Percentiles rank a stretch among this genome's conserved stretches.
These are phyloP conservation scores for Scortum barcoo DNA, from an alignment of 2,113 vertebrate genomes.

Conservation along the genomic window DNA sequence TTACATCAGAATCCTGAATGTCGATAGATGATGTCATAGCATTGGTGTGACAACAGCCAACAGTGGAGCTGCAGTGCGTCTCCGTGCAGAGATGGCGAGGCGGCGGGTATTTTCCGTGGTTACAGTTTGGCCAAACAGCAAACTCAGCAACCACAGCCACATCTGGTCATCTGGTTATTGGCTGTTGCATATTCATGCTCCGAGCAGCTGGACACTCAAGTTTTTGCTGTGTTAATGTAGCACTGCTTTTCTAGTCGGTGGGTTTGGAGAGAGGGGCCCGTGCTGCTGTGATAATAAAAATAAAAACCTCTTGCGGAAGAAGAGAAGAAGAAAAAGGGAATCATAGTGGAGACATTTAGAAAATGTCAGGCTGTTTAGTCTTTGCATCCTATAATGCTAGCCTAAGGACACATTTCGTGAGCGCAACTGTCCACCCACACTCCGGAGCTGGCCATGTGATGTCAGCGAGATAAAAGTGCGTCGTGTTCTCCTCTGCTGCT, in stretches of 20 bases:
- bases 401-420: slow-evolving; percentile 67
- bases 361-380: slow-evolving; percentile 67
- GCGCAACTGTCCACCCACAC: slow-evolving; percentile 76
- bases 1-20: slow-evolving; percentile 34
- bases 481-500: slow-evolving; percentile 53
- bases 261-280: slow-evolving; percentile 23
- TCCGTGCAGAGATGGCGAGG: slow-evolving; percentile 52
- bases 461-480: slow-evolving; percentile 70
- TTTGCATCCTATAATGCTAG: slow-evolving; percentile 64
- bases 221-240: slow-evolving; percentile 51
- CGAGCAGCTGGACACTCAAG: slow-evolving; percentile 57
- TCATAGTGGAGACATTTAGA: slow-evolving; percentile 58
- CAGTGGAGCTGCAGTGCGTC: slow-evolving; percentile 29
- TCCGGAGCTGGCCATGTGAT: slow-evolving; percentile 63
- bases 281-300: slow-evolving; percentile 36
- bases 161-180: slow-evolving; percentile 77
- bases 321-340: slow-evolving; percentile 19
- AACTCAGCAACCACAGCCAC: slow-evolving; percentile 77
- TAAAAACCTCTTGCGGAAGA: background rate
- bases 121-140: slow-evolving; percentile 70
- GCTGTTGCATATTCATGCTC: slow-evolving; percentile 48
- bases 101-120: slow-evolving; percentile 75
- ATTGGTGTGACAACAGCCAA: slow-evolving; percentile 38
- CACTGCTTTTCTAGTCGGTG: slow-evolving; percentile 44
- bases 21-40: slow-evolving; percentile 67